A percentile compares a stretch with the other conserved stretches of the same genome.
phyloP scores from a whole-genome alignment of 2,888 invertebrate species.

The Scotopteryx bipunctaria region DNA sequence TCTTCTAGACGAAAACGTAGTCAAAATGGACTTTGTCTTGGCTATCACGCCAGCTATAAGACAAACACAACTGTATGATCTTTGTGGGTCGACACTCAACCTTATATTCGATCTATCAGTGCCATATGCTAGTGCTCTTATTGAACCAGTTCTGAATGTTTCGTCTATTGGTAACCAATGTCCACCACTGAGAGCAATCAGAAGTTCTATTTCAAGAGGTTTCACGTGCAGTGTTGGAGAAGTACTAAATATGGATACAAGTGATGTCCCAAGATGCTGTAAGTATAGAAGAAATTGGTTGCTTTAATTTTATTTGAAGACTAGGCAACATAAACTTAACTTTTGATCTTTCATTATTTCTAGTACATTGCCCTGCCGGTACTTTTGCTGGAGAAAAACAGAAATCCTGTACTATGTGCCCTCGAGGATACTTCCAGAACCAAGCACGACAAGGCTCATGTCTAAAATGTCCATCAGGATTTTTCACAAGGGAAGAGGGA shows the following conservation, averaged over 20 bases:
- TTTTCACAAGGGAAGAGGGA: slow-evolving; percentile 95
- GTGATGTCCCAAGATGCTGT: slow-evolving; percentile 96
- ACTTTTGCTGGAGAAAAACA: slow-evolving; percentile 96
- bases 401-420: slow-evolving; percentile 95
- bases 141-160: slow-evolving; percentile 94
- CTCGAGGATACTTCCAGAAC: slow-evolving; percentile 96
- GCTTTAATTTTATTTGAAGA: slow-evolving; percentile 5
- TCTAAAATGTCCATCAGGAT: slow-evolving; percentile 94
- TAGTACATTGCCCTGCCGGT: slow-evolving; percentile 98
- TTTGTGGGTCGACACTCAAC: slow-evolving; percentile 96
- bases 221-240: slow-evolving; percentile 97
- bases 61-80: slow-evolving; percentile 96
- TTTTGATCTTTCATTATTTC: slow-evolving; percentile 47
- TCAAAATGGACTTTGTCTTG: slow-evolving; percentile 94
- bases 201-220: slow-evolving; percentile 92
- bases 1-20: slow-evolving; percentile 92
- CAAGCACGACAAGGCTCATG: slow-evolving; percentile 95
- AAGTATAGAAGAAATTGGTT: slow-evolving; percentile 67
- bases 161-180: slow-evolving; percentile 96
- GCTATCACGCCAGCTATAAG: slow-evolving; percentile 94
- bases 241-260: slow-evolving; percentile 96
- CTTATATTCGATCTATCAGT: slow-evolving; percentile 97
- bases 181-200: slow-evolving; percentile 93
- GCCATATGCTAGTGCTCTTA: slow-evolving; percentile 94
- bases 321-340: neutral